Evolutionary conservation across 2,113 vertebrate genomes (phyloP).

Genomic region (Cisticola juncidis): DNA sequence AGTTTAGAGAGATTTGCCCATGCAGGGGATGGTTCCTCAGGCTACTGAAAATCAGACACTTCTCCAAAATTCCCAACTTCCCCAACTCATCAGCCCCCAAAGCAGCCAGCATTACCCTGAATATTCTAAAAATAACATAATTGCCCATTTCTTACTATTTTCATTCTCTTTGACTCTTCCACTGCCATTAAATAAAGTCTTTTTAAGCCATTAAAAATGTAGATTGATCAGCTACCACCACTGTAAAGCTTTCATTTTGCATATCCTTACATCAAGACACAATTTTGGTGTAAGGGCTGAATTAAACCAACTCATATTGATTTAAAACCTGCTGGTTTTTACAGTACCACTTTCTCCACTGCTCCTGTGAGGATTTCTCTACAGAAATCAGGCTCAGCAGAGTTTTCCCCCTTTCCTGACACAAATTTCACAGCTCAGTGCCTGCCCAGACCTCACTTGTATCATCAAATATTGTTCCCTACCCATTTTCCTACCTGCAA

Average conservation of each 20-base stretch:
- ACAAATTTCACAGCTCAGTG: background rate
- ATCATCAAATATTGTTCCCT: background rate
- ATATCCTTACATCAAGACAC: background rate
- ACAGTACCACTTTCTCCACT: background rate
- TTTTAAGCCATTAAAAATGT: background rate
- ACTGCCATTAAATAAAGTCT: background rate
- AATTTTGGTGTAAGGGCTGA: background rate
- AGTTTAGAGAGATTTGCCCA: background rate
- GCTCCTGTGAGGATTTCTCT: background rate
- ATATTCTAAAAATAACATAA: background rate
- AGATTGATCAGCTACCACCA: background rate
- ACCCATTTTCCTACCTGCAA: background rate
- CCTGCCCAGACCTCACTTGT: background rate
- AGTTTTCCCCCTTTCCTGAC: background rate
- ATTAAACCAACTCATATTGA: background rate
- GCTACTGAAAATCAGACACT: background rate
- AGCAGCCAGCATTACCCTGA: background rate
- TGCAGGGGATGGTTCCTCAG: background rate
- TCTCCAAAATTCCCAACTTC: background rate
- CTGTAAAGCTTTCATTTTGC: background rate
- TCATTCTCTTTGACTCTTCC: background rate
- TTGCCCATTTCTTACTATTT: background rate
- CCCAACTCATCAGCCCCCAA: background rate
- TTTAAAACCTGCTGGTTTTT: background rate
- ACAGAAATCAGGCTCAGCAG: background rate